A percentile compares a stretch with the other conserved stretches of the same genome.
These are phyloP conservation scores for Perizoma affinitatum DNA, from an alignment of 2,888 invertebrate species.

Conservation along the genomic window DNA sequence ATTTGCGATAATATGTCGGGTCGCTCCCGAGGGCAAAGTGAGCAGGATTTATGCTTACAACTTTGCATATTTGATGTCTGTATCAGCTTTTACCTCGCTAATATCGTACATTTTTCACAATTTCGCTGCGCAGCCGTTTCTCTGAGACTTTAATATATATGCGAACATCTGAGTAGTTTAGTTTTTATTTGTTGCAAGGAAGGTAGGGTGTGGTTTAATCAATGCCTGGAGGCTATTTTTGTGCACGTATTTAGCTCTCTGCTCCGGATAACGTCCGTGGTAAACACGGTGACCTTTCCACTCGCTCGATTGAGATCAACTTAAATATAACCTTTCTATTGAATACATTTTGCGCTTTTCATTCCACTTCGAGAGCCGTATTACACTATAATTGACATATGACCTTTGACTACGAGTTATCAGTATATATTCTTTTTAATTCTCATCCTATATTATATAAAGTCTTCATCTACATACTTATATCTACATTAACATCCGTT, in stretches of 20 bases:
- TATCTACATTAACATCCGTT: no score
- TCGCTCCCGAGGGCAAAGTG: slow-evolving; percentile 28
- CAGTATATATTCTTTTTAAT: no score
- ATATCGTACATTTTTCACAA: slow-evolving; percentile 25
- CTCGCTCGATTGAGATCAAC: no score
- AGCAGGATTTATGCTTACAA: slow-evolving; percentile 38
- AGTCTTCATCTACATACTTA: no score
- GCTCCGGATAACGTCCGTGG: slow-evolving; percentile 7
- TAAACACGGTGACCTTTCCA: slow-evolving; percentile 2
- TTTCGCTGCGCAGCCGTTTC: slow-evolving; percentile 7
- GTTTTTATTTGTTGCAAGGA: slow-evolving; percentile 2
- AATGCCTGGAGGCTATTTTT: slow-evolving; percentile 3
- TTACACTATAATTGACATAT: no score
- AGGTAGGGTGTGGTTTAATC: slow-evolving; percentile 5
- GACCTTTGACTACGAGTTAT: no score
- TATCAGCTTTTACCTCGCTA: slow-evolving; percentile 26
- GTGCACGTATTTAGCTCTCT: slow-evolving; percentile 6
- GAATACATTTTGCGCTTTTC: no score
- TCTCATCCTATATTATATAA: no score
- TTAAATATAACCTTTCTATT: no score
- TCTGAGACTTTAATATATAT: slow-evolving; percentile 8
- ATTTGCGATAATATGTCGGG: slow-evolving; percentile 28
- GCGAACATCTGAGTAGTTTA: not conserved
- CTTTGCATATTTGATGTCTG: slow-evolving; percentile 37
- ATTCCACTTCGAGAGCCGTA: no score